phyloP scores from a whole-genome alignment of 1,140 invertebrate genomes.

The Periplaneta americana region DNA sequence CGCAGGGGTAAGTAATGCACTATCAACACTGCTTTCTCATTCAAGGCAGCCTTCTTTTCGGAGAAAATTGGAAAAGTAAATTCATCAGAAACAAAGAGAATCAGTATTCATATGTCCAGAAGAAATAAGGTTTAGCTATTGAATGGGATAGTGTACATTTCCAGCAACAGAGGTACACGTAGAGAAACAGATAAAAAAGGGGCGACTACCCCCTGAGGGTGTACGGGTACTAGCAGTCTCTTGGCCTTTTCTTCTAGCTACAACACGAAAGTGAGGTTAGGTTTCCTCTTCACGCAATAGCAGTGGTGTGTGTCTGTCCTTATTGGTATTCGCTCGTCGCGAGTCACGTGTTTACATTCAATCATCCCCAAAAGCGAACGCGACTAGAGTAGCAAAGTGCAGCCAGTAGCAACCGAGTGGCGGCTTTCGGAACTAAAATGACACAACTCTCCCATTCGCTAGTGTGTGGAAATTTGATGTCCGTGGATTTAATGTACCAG shows the following conservation, averaged over 20 bases:
- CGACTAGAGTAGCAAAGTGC: slow-evolving; percentile 10
- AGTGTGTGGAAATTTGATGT: not conserved
- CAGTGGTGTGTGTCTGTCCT: not conserved
- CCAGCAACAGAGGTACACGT: not conserved
- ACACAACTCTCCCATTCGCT: not conserved
- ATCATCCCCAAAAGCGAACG: slow-evolving; percentile 11
- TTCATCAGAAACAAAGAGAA: not conserved
- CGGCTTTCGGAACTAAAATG: not conserved
- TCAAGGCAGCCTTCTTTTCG: not conserved
- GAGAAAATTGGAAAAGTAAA: not conserved
- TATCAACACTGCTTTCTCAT: not conserved
- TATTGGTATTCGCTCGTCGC: slow-evolving; percentile 11
- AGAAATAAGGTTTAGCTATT: not conserved
- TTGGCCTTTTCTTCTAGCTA: not conserved
- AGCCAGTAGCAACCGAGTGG: not conserved
- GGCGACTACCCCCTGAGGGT: not conserved
- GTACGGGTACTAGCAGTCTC: not conserved
- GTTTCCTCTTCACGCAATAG: not conserved
- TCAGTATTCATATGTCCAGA: not conserved
- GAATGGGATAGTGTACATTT: not conserved
- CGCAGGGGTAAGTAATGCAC: not conserved
- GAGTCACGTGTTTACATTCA: slow-evolving; percentile 11
- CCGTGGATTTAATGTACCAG: not conserved
- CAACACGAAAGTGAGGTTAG: not conserved
- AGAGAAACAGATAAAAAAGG: not conserved